Evolutionary conservation across 1,140 invertebrate genomes (phyloP), one percentile per base, ranked within the genome.

Genomic region (Philotrypesis tridentata): DNA sequence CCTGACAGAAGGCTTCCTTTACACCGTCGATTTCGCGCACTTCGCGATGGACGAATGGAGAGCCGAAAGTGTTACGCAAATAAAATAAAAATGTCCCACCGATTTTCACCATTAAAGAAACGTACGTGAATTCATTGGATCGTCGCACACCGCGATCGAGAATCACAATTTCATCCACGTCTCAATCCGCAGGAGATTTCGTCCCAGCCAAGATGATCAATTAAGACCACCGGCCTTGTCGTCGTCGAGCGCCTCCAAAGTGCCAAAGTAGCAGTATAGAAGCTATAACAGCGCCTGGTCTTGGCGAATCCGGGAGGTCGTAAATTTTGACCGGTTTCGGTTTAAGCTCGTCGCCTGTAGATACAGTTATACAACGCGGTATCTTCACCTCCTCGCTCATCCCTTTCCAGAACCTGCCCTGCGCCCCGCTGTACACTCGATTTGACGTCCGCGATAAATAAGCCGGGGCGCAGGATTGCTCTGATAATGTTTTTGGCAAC

Each of bases 401-500:
- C 29, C 17, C 25, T 27, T 55, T 55, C 31, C n/a, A n/a, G n/a
- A n/a, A n/a, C n/a, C n/a, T n/a, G n/a, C n/a, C n/a, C n/a, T 37
- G 21, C 37, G 17, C 25, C 33, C 40, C 70, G n/a, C n/a, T 37
- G 33, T 7, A 4, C 27, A 17, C 43, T 31, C 14, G 1, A 5
- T 61, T 77, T 43, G 61, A 23, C 75, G 29, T 40, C 75, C 11
- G 73, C 55, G 73, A 75, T 75, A 75, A 75, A 75, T 75, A 61
- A 75, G 73, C 29, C 55, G 55, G 60, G 73, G n/a, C n/a, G n/a
- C n/a, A n/a, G n/a, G 4, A 75, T 63, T n/a, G n/a, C 31, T n/a
- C 55, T 23, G 33, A 67, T 21, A 67, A 67, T 67, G 75, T 67
- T 77, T 67, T 77, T 77, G 75, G 75, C 75, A 77, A 77, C 33